These are phyloP conservation scores for Salvelinus alpinus DNA, from an alignment of 2,113 vertebrate species.

Conservation along the genomic window DNA sequence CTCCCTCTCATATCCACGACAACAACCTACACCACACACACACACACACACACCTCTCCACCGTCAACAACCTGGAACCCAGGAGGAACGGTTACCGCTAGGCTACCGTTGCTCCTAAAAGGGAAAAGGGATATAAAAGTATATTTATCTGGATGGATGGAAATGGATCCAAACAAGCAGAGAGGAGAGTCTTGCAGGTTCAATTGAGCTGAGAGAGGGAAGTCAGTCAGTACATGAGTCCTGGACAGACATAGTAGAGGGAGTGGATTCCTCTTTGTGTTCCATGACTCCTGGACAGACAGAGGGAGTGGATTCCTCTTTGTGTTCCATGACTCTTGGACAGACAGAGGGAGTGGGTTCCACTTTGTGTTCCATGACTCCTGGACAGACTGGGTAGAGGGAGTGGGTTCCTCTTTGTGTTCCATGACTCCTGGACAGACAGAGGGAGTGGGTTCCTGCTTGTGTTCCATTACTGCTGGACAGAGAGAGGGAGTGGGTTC, in stretches of 20 bases:
- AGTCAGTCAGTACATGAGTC: neutral
- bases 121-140: neutral
- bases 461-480: no score
- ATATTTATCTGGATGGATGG: neutral
- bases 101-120: neutral
- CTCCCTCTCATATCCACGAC: neutral
- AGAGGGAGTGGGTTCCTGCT: no score
- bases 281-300: neutral
- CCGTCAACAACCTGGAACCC: neutral
- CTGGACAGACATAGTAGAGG: neutral
- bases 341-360: neutral
- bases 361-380: no score
- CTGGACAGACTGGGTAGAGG: no score
- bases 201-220: neutral
- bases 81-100: neutral
- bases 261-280: neutral
- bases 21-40: neutral
- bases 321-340: neutral
- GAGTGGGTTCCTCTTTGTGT: no score
- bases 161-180: conserved; percentile 8
- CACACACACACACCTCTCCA: neutral
- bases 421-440: no score
- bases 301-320: no score
- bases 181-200: neutral
- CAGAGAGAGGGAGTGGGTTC: neutral